phyloP scores from a whole-genome alignment of 35 echinoderm and acorn worm genomes.

The Ophiothrix spiculata region DNA sequence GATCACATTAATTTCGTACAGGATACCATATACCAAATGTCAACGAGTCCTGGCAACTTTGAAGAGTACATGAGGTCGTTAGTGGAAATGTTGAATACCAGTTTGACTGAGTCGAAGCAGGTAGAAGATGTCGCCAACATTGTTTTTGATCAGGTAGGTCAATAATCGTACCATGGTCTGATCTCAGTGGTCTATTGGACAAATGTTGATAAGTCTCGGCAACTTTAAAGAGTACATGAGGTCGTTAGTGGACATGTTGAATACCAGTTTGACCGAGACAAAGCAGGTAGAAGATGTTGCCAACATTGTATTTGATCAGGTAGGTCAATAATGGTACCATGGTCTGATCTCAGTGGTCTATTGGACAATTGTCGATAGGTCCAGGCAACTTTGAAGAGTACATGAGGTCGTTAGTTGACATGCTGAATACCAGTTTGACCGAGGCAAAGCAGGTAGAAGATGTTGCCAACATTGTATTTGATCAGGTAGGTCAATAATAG shows the following conservation, averaged over 20 bases:
- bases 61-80: constrained; percentile 54
- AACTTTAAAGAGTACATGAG: constrained; percentile 57
- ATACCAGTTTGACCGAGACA: constrained; percentile 19
- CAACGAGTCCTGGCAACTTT: constrained; percentile 42
- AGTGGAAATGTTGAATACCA: constrained; percentile 32
- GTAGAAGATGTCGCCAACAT: constrained; percentile 49
- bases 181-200: no score
- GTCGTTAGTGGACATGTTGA: constrained; percentile 34
- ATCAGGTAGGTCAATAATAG: constrained; percentile 37
- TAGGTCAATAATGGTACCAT: constrained; percentile 3
- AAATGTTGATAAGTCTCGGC: constrained; percentile 41
- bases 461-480: constrained; percentile 68
- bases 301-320: constrained; percentile 73
- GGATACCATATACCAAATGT: constrained; percentile 56
- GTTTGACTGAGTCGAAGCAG: constrained; percentile 31
- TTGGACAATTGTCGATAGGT: constrained; percentile 36
- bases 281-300: constrained; percentile 53
- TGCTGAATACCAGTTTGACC: constrained; percentile 24
- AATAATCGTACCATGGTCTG: not conserved
- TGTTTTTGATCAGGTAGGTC: constrained; percentile 70
- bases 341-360: no score
- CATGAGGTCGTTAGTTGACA: constrained; percentile 46
- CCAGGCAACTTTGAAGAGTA: constrained; percentile 52
- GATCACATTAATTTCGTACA: constrained; percentile 16
- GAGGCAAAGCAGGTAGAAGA: constrained; percentile 45